Percentiles rank a stretch among this genome's conserved stretches.
phyloP scores from a whole-genome alignment of 2,113 vertebrate species.

The Speoplatyrhinus poulsoni region DNA sequence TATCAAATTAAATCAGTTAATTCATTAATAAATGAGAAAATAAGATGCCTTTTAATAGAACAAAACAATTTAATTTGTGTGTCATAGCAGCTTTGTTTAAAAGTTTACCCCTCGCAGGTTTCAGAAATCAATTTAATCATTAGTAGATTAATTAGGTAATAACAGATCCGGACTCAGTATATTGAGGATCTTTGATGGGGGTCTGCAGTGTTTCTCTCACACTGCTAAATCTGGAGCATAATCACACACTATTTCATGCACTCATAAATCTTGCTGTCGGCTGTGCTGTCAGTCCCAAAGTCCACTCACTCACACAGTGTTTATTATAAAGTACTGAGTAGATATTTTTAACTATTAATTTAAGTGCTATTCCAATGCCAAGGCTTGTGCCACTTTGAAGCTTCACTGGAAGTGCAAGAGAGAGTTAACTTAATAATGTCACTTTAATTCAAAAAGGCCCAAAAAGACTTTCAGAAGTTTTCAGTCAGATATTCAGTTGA shows the following conservation, averaged over 20 bases:
- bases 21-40: background rate
- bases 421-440: conserved; percentile 51
- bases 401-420: conserved; percentile 43
- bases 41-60: no score
- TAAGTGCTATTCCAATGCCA: conserved; percentile 45
- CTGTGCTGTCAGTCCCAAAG: conserved; percentile 37
- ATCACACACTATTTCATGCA: conserved; percentile 60
- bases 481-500: conserved; percentile 12
- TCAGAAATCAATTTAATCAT: background rate
- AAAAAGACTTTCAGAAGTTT: conserved; percentile 37
- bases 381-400: conserved; percentile 54
- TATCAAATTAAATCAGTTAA: background rate
- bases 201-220: conserved; percentile 35
- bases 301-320: conserved; percentile 9
- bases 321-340: conserved; percentile 36
- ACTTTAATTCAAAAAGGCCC: conserved; percentile 39
- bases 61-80: no score
- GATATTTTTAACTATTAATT: conserved; percentile 60
- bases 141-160: background rate
- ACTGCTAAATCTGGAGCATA: conserved; percentile 52
- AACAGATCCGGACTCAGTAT: background rate
- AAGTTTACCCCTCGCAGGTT: no score
- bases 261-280: conserved; percentile 51
- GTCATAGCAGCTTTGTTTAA: no score
- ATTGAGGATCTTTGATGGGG: conserved; percentile 5